Base-by-base conservation (phyloP, 2,797 vertebrate genomes). In the Anguilla pacifica region DNA sequence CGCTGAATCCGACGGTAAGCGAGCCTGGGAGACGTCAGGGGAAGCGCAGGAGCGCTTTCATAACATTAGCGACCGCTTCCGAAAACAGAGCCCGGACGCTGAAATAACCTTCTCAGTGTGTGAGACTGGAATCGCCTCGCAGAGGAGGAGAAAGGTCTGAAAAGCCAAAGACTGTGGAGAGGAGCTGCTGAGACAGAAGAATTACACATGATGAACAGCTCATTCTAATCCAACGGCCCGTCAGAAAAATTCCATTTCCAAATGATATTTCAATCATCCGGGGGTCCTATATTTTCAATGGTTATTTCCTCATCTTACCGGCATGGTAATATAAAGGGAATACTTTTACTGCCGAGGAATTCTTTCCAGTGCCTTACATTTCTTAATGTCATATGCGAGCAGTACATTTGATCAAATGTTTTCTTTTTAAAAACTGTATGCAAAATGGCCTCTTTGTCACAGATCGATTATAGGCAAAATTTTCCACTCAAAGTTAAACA, bases 201-300 rank as follows among this genome's bases (percentile, higher is more conserved):
- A 83, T 57, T 83, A 55, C 51, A 28, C 51, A 55, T 55, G 39
- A 86, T 11, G 39, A 43, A 28, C 85, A 51, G 61, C 85, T 49
- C 39, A 51, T 53, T 51, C 39, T 74, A 35, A 51, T 74, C 85
- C 85, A 31, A 74, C 3, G 67, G 64, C n/a, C 67, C 85, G 55
- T 86, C 67, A 72, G 85, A 13, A 72, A 19, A 74, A 31, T 72
- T 85, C 84, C 84, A 70, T 85, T 86, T 86, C 49, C 85, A 86
- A 86, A 86, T 74, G 85, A 86, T 74, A 74, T 86, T 86, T 74
- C 85, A 86, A 86, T 86, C 64, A 64, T 86, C 67, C 46, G 17
- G 39, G 85, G 85, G 67, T 72, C 35, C 43, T 67, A 53, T 74
- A 72, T 86, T 31, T 86, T 72, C 74, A 86, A 55, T 74, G 46